Conservation (phyloP, 2,888 invertebrate genomes). For the Himalopsyche japonica region DNA sequence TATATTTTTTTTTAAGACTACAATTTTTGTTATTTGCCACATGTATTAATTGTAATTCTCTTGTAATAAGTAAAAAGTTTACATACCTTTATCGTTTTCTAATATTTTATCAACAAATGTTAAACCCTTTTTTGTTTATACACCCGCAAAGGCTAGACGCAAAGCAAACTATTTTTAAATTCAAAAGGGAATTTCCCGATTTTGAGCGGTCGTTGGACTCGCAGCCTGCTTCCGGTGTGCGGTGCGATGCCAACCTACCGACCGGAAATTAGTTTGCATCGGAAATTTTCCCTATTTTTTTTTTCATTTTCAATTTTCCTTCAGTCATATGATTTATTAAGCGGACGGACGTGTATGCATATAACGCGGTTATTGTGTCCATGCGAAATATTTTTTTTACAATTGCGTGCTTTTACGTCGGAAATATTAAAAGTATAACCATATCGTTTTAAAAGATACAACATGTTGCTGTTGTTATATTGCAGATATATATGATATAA, state of each 20-base stretch:
- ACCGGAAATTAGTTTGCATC: constrained; percentile 9
- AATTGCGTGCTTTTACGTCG: neutral
- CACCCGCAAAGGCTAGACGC: neutral
- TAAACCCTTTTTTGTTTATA: no score
- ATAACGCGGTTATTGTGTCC: neutral
- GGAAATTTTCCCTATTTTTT: constrained; percentile 6
- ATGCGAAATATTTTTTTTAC: neutral
- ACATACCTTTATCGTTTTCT: no score
- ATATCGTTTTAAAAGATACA: no score
- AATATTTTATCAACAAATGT: no score
- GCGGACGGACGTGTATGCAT: neutral
- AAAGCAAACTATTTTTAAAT: neutral
- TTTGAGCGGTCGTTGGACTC: neutral
- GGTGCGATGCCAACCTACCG: neutral
- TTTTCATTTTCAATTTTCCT: neutral
- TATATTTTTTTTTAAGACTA: no score
- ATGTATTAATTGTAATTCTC: no score
- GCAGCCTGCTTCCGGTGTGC: constrained; percentile 1
- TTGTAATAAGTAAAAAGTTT: no score
- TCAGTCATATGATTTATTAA: neutral
- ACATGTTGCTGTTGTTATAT: no score
- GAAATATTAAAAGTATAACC: neutral
- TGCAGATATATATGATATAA: no score
- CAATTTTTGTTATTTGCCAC: no score
- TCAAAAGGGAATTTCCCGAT: neutral